Evolutionary conservation across 2,888 invertebrate species (phyloP).

Genomic region (Dexiosoma caninum): DNA sequence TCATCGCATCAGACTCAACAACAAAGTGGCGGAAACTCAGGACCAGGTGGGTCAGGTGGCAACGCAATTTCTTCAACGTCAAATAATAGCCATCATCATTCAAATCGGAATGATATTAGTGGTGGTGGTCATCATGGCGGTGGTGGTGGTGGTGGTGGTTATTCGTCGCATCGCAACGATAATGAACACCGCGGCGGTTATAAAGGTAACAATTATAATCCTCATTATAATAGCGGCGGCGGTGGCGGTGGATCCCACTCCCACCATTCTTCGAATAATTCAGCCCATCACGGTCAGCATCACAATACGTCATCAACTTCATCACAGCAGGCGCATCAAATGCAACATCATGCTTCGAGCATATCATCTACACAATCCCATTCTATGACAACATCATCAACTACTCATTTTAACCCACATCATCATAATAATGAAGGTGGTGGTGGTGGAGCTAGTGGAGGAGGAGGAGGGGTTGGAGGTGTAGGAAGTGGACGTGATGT

Average conservation of each 20-base stretch:
- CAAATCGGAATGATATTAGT: constrained; percentile 62
- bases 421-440: constrained; percentile 65
- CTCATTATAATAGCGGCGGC: constrained; percentile 69
- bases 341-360: constrained; percentile 49
- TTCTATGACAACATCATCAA: constrained; percentile 67
- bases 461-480: constrained; percentile 51
- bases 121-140: constrained; percentile 68
- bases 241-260: constrained; percentile 61
- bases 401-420: constrained; percentile 68
- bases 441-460: constrained; percentile 60
- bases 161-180: constrained; percentile 70
- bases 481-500: constrained; percentile 55
- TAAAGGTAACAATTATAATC: constrained; percentile 74
- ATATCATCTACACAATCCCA: constrained; percentile 68
- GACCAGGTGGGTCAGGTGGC: constrained; percentile 58
- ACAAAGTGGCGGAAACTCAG: constrained; percentile 65
- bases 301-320: constrained; percentile 58
- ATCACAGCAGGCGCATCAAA: constrained; percentile 67
- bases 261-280: constrained; percentile 68
- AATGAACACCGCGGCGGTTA: constrained; percentile 73
- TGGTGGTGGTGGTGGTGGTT: constrained; percentile 66
- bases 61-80: constrained; percentile 53
- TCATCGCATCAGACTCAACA: constrained; percentile 68
- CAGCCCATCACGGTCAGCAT: constrained; percentile 65
- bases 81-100: constrained; percentile 57